phyloP scores from a whole-genome alignment of 2,888 invertebrate species.

The Dryococelus australis region DNA sequence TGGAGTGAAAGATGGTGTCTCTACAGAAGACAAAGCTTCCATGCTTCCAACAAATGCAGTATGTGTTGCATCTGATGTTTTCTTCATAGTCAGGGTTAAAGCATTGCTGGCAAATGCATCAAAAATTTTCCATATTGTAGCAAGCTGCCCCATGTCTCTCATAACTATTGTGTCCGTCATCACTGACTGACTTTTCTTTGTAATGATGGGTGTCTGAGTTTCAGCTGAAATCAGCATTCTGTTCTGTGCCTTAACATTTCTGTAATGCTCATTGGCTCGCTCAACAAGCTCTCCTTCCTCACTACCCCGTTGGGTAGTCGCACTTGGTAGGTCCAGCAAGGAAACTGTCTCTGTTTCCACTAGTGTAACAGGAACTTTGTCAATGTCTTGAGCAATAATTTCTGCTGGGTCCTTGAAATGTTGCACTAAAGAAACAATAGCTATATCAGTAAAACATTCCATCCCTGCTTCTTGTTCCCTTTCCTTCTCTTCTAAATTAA shows the following conservation, averaged over 20 bases:
- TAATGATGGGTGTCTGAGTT: neutral
- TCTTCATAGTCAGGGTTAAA: neutral
- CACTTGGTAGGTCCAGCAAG: neutral
- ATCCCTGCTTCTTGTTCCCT: neutral
- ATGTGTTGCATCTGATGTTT: neutral
- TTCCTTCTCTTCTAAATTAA: neutral
- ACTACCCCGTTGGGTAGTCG: neutral
- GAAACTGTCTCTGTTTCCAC: neutral
- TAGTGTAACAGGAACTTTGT: neutral
- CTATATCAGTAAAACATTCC: neutral
- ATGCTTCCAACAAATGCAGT: neutral
- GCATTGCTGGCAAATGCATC: neutral
- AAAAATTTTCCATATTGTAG: neutral
- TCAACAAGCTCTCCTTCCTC: neutral
- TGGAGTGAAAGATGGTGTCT: neutral
- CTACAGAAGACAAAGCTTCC: neutral
- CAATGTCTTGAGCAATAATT: neutral
- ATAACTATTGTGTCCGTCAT: neutral
- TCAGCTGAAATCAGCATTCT: constrained; percentile 1
- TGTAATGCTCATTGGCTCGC: neutral
- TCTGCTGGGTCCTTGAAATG: neutral
- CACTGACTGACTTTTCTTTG: neutral
- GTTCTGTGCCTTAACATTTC: neutral
- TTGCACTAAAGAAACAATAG: neutral
- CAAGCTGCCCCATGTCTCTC: neutral